Percentiles rank a stretch among this genome's conserved stretches.
These are phyloP conservation scores for Hydrochoerus hydrochaeris DNA, from an alignment of 2,113 vertebrate genomes.

Conservation along the genomic window DNA sequence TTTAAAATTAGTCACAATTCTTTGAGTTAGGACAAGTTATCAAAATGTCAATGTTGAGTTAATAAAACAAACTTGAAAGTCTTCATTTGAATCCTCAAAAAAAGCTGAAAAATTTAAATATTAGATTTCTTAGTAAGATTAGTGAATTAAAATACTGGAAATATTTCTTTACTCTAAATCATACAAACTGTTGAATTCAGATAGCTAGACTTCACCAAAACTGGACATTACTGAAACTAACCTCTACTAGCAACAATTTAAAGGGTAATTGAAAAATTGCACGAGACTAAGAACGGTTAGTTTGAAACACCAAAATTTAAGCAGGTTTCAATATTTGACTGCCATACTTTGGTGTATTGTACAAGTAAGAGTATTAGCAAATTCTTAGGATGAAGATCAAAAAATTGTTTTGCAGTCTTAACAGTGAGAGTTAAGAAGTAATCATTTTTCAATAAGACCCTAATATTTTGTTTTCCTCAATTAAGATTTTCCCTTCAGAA, in stretches of 20 bases:
- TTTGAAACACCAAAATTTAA: not conserved
- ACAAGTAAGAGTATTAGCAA: not conserved
- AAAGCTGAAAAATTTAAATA: not conserved
- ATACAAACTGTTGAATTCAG: not conserved
- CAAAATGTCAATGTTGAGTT: not conserved
- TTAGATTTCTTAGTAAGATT: not conserved
- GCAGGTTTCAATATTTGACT: accelerated
- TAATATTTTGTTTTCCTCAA: not conserved
- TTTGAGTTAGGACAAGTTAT: not conserved
- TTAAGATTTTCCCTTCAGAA: not conserved
- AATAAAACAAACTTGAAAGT: not conserved
- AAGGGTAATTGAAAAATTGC: not conserved
- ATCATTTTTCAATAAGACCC: not conserved
- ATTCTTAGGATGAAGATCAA: not conserved
- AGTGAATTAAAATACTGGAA: not conserved
- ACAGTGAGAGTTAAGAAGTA: not conserved
- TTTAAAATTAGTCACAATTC: not conserved
- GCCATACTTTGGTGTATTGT: not conserved
- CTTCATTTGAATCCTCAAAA: not conserved
- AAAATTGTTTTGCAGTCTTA: not conserved
- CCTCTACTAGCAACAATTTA: not conserved
- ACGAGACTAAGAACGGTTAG: not conserved
- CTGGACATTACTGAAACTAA: not conserved
- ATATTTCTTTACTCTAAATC: not conserved
- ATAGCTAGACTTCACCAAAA: not conserved